Evolutionary conservation across 2,797 vertebrate species (phyloP).

Genomic region (Hapalemur alaotrensis): DNA sequence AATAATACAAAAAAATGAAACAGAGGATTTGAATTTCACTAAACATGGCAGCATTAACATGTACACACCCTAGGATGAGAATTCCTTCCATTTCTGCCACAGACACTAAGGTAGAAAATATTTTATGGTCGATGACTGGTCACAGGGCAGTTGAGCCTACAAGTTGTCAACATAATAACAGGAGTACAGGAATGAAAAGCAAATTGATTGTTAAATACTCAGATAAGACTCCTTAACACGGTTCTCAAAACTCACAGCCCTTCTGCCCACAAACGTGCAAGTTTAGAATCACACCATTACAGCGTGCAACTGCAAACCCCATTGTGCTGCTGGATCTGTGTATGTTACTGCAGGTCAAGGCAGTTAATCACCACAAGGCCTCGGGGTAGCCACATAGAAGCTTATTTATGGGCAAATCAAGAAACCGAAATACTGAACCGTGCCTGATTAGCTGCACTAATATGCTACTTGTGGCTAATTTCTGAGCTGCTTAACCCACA

Average conservation of each 20-base stretch:
- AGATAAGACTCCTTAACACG: slow-evolving; percentile 74
- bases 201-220: slow-evolving; percentile 75
- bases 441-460: slow-evolving; percentile 98
- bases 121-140: neutral
- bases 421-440: slow-evolving; percentile 94
- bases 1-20: neutral
- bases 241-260: slow-evolving; percentile 40
- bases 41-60: too few relatives aligned
- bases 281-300: slow-evolving; percentile 72
- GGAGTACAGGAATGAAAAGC: slow-evolving; percentile 74
- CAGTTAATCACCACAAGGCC: slow-evolving; percentile 94
- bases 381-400: slow-evolving; percentile 90
- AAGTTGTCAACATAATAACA: slow-evolving; percentile 62
- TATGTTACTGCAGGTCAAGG: slow-evolving; percentile 93
- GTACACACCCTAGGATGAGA: rapidly evolving
- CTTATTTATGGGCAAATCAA: slow-evolving; percentile 97
- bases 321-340: slow-evolving; percentile 82
- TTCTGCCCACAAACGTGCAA: slow-evolving; percentile 47
- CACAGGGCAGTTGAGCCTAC: slow-evolving; percentile 62
- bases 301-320: slow-evolving; percentile 78
- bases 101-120: neutral
- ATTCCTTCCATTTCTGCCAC: neutral
- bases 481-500: slow-evolving; percentile 94
- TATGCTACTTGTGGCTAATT: slow-evolving; percentile 99
- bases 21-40: neutral